These are phyloP conservation scores for Acropora yongei DNA, from an alignment of 64 coral and sea anemone genomes.

Conservation along the genomic window DNA sequence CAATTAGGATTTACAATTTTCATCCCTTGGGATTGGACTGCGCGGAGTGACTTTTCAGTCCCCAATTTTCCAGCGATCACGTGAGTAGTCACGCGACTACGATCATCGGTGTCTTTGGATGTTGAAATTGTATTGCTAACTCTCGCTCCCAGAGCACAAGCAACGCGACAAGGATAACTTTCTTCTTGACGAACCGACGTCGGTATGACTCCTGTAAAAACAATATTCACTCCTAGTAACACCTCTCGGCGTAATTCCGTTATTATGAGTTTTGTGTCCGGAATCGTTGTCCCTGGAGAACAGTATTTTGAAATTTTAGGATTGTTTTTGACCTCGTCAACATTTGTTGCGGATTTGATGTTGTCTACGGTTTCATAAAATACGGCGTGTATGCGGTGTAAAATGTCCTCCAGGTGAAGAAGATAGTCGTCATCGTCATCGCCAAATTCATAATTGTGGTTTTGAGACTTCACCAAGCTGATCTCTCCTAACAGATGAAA, in stretches of 20 bases:
- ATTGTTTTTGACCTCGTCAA: constrained; percentile 27
- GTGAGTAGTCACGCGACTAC: constrained; percentile 78
- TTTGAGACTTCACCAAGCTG: background rate
- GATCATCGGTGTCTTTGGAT: constrained; percentile 58
- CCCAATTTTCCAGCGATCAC: constrained; percentile 91
- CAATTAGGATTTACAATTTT: constrained; percentile 89
- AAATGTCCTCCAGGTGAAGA: constrained; percentile 92
- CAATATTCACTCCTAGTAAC: constrained; percentile 77
- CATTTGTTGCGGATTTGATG: constrained; percentile 2
- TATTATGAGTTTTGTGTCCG: constrained; percentile 78
- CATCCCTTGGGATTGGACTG: constrained; percentile 67
- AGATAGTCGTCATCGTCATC: constrained; percentile 93
- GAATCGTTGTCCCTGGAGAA: constrained; percentile 56
- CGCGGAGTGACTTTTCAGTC: constrained; percentile 92
- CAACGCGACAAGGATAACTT: constrained; percentile 78
- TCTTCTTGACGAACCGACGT: constrained; percentile 78
- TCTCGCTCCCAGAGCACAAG: constrained; percentile 83
- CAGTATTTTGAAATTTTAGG: constrained; percentile 68
- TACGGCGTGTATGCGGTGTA: constrained; percentile 73
- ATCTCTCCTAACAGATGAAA: background rate
- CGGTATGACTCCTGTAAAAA: constrained; percentile 97
- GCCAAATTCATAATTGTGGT: background rate
- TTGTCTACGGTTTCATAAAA: constrained; percentile 77
- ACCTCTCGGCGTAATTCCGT: constrained; percentile 73
- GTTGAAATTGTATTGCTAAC: constrained; percentile 61